These are phyloP conservation scores for Apamea anceps DNA, from an alignment of 2,888 invertebrate genomes.

Conservation along the genomic window DNA sequence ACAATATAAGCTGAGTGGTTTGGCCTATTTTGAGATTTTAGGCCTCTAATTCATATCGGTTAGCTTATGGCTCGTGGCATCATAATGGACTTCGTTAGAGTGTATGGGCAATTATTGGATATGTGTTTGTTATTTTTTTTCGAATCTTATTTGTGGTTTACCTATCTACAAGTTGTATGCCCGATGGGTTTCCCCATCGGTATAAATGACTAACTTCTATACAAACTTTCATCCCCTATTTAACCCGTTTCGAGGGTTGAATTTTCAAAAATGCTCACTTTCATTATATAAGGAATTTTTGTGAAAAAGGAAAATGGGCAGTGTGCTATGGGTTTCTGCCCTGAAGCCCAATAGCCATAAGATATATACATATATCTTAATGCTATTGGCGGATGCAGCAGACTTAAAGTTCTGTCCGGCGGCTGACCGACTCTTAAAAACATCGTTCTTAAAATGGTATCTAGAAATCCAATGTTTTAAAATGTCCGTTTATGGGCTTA, in stretches of 20 bases:
- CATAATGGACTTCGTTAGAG: slow-evolving; percentile 29
- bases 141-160: background rate
- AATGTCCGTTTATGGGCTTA: too few species aligned
- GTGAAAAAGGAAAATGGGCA: background rate
- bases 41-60: slow-evolving; percentile 74
- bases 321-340: too few species aligned
- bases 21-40: slow-evolving; percentile 79
- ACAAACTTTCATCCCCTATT: background rate
- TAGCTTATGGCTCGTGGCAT: slow-evolving; percentile 3
- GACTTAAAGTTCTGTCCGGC: too few species aligned
- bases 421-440: too few species aligned
- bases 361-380: too few species aligned
- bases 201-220: background rate
- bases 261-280: background rate
- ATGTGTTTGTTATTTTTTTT: background rate
- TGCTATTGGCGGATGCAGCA: too few species aligned
- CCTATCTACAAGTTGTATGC: background rate
- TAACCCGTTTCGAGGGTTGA: background rate
- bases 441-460: too few species aligned
- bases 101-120: slow-evolving; percentile 8
- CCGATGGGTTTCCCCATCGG: too few species aligned
- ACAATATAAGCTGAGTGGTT: slow-evolving; percentile 85
- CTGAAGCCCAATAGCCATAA: too few species aligned
- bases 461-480: too few species aligned
- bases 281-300: background rate